Evolutionary conservation across 2,797 vertebrate genomes (phyloP).

Genomic region (Phataginus tetradactyla): DNA sequence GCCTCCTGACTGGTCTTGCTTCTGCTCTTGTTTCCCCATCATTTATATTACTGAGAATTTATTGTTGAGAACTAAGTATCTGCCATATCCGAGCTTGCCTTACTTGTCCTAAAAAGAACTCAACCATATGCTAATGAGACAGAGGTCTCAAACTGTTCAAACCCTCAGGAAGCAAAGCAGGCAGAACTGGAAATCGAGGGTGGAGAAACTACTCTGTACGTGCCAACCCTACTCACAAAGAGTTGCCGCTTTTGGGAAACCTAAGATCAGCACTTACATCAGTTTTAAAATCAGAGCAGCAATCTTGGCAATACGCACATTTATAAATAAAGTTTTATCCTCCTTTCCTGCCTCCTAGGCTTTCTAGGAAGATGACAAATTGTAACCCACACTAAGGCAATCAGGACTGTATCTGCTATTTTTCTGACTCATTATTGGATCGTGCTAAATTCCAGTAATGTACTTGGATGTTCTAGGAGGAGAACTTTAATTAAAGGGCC

Average conservation of each 20-base stretch:
- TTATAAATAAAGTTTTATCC: background rate
- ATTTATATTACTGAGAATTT: background rate
- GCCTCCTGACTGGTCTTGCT: background rate
- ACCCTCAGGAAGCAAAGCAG: background rate
- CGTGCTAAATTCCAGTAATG: background rate
- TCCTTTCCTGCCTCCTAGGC: background rate
- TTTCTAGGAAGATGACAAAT: background rate
- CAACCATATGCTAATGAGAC: background rate
- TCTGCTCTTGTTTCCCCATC: background rate
- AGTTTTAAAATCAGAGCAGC: background rate
- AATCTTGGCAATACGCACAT: background rate
- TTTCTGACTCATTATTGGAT: background rate
- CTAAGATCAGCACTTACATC: background rate
- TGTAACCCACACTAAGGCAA: background rate
- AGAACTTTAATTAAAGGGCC: background rate
- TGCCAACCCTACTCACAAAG: background rate
- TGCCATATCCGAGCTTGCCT: background rate
- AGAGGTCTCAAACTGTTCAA: background rate
- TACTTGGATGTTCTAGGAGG: background rate
- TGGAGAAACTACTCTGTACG: background rate
- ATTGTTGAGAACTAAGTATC: background rate
- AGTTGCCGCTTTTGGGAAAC: background rate
- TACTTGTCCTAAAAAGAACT: background rate
- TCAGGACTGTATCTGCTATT: background rate
- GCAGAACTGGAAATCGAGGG: background rate